Base-by-base conservation (phyloP, 2,888 invertebrate species). In the Apodemia zela region DNA sequence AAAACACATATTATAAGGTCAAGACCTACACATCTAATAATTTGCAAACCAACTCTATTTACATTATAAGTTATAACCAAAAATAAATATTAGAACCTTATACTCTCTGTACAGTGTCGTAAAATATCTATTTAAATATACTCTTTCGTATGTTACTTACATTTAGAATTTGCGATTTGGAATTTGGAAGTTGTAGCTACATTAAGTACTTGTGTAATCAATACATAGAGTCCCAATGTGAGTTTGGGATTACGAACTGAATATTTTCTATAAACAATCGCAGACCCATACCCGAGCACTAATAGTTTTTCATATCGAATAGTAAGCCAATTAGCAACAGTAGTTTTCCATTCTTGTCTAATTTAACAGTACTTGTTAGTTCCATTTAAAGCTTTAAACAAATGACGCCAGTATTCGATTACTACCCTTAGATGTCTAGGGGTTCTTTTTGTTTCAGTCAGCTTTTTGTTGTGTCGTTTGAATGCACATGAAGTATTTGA, bases 81-180 rank as follows among this genome's bases (percentile, higher is more conserved):
- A 77, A 76, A 75, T 87, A 86, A 84, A 85, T 85, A 84, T 83
- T 84, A 85, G 80, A 85, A 85, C 78, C 79, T 82, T 82, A 80
- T 71, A 86, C 84, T 88, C 85, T 89, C 89, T 89, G 87, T 89
- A 89, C 89, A 89, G 63, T 76, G 70, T 73, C 69, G 72, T 76
- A 78, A 79, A 78, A 79, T 73, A 72, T 70, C 60, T 67, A 51
- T 51, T 51, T 51, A 51, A 51, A 54, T 54, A 54, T 54, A 54
- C 54, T 54, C 54, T 25, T 25, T 21, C 25, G 54, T 54, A 54
- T 54, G 54, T 54, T 25, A 54, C 54, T 25, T 54, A 54, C 54
- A 54, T 57, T 57, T 57, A 57, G 57, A 57, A 57, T 57, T 57
- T 57, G 57, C 29, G 29, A 57, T 57, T 57, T 15, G 57, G 25